Evolutionary conservation across 2,888 invertebrate species (phyloP).

Genomic region (Tenthredo distinguenda): DNA sequence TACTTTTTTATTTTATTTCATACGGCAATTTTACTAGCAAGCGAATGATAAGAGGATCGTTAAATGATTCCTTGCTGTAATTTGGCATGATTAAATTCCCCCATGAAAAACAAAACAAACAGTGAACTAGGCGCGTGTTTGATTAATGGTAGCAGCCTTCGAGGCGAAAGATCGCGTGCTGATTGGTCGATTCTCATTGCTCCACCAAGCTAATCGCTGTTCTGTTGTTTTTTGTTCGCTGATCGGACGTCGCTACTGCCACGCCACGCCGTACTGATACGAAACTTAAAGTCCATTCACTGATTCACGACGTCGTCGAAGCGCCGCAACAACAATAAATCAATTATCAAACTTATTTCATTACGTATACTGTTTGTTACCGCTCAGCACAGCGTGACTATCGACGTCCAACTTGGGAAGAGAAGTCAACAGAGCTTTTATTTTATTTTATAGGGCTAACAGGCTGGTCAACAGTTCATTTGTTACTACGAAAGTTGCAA

Average conservation of each 20-base stretch:
- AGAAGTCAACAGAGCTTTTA: constrained; percentile 14
- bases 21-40: not conserved
- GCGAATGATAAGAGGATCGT: constrained; percentile 12
- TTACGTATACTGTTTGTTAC: constrained; percentile 31
- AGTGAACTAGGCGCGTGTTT: constrained; percentile 1
- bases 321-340: constrained; percentile 42
- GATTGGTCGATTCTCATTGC: not conserved
- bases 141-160: not conserved
- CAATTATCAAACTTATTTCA: constrained; percentile 43
- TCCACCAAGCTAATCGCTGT: not conserved
- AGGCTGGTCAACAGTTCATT: not conserved
- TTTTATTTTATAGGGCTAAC: not conserved
- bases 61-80: not conserved
- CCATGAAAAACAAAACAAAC: not conserved
- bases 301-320: constrained; percentile 36
- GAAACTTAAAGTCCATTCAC: constrained; percentile 46
- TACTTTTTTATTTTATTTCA: not conserved
- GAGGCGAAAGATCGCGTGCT: not conserved
- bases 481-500: not conserved
- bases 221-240: constrained; percentile 9
- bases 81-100: not conserved
- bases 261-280: not conserved
- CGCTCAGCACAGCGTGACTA: constrained; percentile 31
- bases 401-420: constrained; percentile 17
- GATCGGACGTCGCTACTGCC: constrained; percentile 19